Conservation (phyloP, 2,888 invertebrate genomes). For the Acholoe squamosa region DNA sequence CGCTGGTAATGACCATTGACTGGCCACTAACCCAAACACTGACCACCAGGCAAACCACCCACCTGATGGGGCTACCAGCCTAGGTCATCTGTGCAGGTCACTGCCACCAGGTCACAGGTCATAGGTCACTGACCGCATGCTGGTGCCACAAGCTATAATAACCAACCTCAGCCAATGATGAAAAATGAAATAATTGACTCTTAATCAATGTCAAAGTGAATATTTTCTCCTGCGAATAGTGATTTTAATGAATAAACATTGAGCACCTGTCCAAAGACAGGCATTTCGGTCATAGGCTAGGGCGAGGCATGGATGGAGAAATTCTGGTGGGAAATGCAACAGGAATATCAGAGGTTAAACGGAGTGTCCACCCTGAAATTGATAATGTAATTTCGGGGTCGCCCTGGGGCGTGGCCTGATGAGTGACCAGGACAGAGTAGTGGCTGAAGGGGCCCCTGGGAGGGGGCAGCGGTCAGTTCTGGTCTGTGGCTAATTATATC, state of each 20-base stretch:
- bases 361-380: slow-evolving; percentile 38
- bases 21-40: slow-evolving; percentile 1
- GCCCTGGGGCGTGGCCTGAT: slow-evolving; percentile 46
- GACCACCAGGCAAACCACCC: too few relatives aligned
- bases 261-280: too few relatives aligned
- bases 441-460: slow-evolving; percentile 18
- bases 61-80: not conserved
- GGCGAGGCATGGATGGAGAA: too few relatives aligned
- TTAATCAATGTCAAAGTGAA: too few relatives aligned
- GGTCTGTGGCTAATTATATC: slow-evolving; percentile 40
- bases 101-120: slow-evolving; percentile 20
- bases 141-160: slow-evolving; percentile 49
- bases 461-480: slow-evolving; percentile 21
- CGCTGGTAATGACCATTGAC: not conserved
- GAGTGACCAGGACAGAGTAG: slow-evolving; percentile 48
- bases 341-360: slow-evolving; percentile 25
- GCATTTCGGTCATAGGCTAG: too few relatives aligned
- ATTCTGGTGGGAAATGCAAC: not conserved
- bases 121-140: slow-evolving; percentile 48
- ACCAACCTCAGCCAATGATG: not conserved
- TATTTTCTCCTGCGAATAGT: too few relatives aligned
- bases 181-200: too few relatives aligned
- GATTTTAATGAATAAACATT: too few relatives aligned
- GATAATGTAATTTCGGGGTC: slow-evolving; percentile 1
- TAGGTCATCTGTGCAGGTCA: slow-evolving; percentile 37